These are phyloP conservation scores for Corythucha ciliata DNA, from an alignment of 2,888 invertebrate genomes.

Conservation along the genomic window DNA sequence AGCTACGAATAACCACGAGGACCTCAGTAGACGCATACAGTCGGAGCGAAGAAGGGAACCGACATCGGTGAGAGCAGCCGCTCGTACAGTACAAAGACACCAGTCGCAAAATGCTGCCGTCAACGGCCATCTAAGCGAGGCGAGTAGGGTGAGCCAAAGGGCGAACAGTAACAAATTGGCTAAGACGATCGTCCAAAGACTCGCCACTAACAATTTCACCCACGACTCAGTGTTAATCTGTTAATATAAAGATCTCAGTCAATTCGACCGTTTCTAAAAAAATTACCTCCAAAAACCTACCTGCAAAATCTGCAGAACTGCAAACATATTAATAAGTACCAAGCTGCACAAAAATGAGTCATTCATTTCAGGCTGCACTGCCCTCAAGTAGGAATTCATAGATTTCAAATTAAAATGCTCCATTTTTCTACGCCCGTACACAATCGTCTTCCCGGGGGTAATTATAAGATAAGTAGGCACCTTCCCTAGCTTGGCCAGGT, in stretches of 20 bases:
- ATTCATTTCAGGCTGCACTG: conserved; percentile 45
- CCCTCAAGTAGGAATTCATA: conserved; percentile 43
- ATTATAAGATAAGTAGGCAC: conserved; percentile 42
- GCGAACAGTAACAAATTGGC: conserved; percentile 43
- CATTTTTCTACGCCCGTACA: conserved; percentile 42
- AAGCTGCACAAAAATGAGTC: conserved; percentile 45
- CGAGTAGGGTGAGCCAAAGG: conserved; percentile 43
- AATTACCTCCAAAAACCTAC: conserved; percentile 25
- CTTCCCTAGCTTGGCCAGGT: conserved; percentile 30
- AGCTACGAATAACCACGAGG: conserved; percentile 36
- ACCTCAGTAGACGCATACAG: conserved; percentile 34
- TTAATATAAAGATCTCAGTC: conserved; percentile 21
- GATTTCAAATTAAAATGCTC: conserved; percentile 43
- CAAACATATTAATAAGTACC: conserved; percentile 42
- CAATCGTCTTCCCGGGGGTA: conserved; percentile 41
- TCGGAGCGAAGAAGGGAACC: conserved; percentile 38
- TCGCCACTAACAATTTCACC: conserved; percentile 39
- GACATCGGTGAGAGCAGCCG: conserved; percentile 34
- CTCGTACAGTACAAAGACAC: conserved; percentile 5
- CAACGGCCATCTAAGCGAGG: conserved; percentile 41
- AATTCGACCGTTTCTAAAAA: too few species aligned
- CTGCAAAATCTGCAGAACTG: conserved; percentile 42
- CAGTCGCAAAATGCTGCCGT: conserved; percentile 11
- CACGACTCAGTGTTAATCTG: conserved; percentile 39
- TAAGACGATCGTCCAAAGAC: conserved; percentile 42